phyloP scores from a whole-genome alignment of 2,113 vertebrate genomes.

The Paralichthys olivaceus region DNA sequence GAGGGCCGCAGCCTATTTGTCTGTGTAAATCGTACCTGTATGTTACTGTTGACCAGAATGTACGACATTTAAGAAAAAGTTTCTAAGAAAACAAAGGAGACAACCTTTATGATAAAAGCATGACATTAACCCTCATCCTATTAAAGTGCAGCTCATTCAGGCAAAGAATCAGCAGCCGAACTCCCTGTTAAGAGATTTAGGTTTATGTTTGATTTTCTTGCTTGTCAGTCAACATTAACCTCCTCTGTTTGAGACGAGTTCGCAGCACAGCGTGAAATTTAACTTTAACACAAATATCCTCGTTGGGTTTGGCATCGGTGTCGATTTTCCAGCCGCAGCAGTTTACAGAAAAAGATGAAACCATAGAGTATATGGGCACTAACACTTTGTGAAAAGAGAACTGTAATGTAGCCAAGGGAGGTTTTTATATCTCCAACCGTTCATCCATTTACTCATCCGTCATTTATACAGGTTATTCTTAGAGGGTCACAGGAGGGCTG shows the following conservation, averaged over 20 bases:
- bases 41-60: no score
- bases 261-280: not conserved
- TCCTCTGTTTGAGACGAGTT: not conserved
- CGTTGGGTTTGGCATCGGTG: not conserved
- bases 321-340: not conserved
- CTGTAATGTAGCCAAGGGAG: not conserved
- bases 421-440: not conserved
- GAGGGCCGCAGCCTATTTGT: not conserved
- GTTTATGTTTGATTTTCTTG: not conserved
- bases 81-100: not conserved
- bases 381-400: not conserved
- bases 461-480: no score
- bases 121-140: not conserved
- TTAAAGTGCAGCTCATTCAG: not conserved
- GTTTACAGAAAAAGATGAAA: not conserved
- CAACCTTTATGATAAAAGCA: no score
- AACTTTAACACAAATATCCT: not conserved
- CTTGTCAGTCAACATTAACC: not conserved
- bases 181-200: not conserved
- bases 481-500: no score
- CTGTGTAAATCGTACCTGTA: not conserved
- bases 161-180: not conserved
- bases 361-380: no score
- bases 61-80: no score
- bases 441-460: no score